Conservation (phyloP, 2,113 vertebrate species). For the Alosa alosa region DNA sequence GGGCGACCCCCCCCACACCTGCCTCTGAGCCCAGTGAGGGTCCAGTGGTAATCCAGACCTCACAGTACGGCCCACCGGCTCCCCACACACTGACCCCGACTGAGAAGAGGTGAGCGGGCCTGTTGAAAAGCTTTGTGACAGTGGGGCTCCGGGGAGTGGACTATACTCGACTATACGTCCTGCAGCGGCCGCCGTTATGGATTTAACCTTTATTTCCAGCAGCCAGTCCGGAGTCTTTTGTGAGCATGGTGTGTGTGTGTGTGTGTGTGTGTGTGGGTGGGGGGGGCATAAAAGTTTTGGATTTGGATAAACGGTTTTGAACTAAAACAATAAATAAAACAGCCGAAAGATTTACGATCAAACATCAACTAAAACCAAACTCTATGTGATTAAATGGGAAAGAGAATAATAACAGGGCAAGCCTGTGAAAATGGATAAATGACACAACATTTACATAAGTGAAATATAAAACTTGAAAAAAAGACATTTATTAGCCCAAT, state of each 20-base stretch:
- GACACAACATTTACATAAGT: neutral
- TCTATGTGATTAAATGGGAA: neutral
- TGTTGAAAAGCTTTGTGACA: neutral
- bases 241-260: neutral
- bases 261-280: too few relatives aligned
- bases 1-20: slow-evolving; percentile 34
- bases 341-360: neutral
- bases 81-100: neutral
- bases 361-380: neutral
- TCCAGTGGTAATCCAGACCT: slow-evolving; percentile 44
- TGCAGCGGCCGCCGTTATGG: neutral
- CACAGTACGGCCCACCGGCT: slow-evolving; percentile 35
- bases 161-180: slow-evolving; percentile 4
- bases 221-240: neutral
- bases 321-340: neutral
- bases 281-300: neutral
- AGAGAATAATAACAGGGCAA: neutral
- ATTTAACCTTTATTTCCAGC: neutral
- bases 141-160: neutral
- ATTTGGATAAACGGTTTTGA: neutral
- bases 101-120: slow-evolving; percentile 13
- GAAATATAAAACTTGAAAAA: neutral
- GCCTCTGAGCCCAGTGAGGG: slow-evolving; percentile 33
- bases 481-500: slow-evolving; percentile 17
- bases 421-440: neutral